Evolutionary conservation across 2,113 vertebrate genomes (phyloP).

Genomic region (Rallus limicola): DNA sequence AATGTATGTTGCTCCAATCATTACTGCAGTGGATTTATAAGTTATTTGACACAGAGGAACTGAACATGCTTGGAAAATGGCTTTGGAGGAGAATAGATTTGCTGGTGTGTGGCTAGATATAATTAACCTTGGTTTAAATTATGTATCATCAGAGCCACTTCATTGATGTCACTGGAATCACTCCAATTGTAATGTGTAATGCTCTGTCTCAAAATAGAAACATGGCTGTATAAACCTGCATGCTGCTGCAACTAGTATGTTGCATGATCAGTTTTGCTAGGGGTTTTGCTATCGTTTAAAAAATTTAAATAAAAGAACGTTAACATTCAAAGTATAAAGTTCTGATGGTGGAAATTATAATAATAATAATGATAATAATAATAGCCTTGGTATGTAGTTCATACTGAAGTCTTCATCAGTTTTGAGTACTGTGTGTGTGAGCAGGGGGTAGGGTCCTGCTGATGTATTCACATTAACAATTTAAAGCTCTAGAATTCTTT

Average conservation of each 20-base stretch:
- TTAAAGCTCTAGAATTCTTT: neutral
- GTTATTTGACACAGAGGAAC: neutral
- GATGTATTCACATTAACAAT: neutral
- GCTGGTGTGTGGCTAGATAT: neutral
- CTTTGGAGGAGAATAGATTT: neutral
- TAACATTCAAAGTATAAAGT: neutral
- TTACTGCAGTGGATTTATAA: neutral
- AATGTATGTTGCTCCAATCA: neutral
- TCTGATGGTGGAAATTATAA: neutral
- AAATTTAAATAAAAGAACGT: neutral
- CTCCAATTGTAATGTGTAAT: neutral
- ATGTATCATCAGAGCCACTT: neutral
- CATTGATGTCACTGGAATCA: neutral
- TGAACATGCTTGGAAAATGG: neutral
- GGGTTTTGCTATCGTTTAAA: neutral
- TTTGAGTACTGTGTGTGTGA: neutral
- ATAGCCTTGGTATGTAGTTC: accelerated
- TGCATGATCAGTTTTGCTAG: neutral
- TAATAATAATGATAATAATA: too few relatives aligned
- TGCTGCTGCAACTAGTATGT: neutral
- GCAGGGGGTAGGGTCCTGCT: neutral
- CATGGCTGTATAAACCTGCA: neutral
- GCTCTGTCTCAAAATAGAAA: neutral
- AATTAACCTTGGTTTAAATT: neutral
- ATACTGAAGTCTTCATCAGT: neutral